Evolutionary conservation across 1,140 invertebrate genomes (phyloP), one percentile per base, ranked within the genome.

Genomic region (Cecropterus lyciades): DNA sequence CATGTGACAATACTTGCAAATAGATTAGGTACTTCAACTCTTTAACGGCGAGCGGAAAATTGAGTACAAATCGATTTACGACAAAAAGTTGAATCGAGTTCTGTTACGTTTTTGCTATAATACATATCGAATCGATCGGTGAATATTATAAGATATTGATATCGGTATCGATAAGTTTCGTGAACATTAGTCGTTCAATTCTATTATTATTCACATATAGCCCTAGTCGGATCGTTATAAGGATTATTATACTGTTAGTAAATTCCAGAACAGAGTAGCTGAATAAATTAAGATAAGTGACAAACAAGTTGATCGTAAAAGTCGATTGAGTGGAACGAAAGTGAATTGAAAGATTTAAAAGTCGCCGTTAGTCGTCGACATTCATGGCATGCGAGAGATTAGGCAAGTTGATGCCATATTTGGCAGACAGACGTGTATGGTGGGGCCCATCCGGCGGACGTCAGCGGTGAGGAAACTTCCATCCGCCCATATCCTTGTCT

Each of bases 391-490:
- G 56, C 14, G 62, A 62, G 42, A 75, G 72, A 79, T 82, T 82
- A 85, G 75, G 72, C 62, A 75, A 60, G 72, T 67, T 49, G 65
- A 43, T 11, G 48, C 84, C 80, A 65, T 80, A 77, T 77, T 75
- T 70, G 80, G 66, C 16, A 33, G 59, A 72, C 62, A n/a, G n/a
- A n/a, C n/a, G n/a, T n/a, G 56, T 74, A 84, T 75, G 84, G 84
- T 11, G 48, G 27, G 71, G 68, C 78, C 79, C 79, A 87, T 89
- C 87, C 86, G 88, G 77, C 82, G 80, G 79, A 80, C 76, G 77
- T 53, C 57, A 65, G 15, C 53, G 49, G 20, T 53, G 48, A 77
- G 74, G 77, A 74, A 76, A 76, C 56, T 65, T 49, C 48, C 13
- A 33, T 40, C 43, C 66, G 20, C 48, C 49, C 15, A 67, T 67